Base-by-base conservation (phyloP, 2,888 invertebrate genomes). In the Agriopis marginaria region DNA sequence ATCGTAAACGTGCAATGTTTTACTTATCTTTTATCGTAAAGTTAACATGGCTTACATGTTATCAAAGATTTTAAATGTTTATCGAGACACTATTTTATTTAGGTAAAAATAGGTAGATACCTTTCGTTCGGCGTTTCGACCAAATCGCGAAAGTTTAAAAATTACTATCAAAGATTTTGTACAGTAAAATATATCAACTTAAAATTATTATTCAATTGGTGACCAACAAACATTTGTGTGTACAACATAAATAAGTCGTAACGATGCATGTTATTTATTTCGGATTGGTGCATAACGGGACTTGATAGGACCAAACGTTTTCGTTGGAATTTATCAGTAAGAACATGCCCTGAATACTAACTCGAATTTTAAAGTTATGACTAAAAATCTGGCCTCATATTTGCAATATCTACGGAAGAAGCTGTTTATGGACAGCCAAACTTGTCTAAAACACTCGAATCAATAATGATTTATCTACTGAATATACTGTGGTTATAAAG, bases 281-380 rank as follows among this genome's bases (percentile, higher is more conserved):
- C 81, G 85, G 85, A 84, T 87, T 79, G 81, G 82, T 85, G 85
- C 78, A 83, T 91, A 91, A 90, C 91, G 89, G 90, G 87, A 82
- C 76, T 75, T 78, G 79, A 83, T 45, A 60, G 64, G 17, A 65
- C 55, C 61, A 81, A 81, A 82, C 79, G 79, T 80, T 80, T 84
- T 83, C 85, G 82, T 84, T 82, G 83, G 85, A 84, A 85, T 84
- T 80, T 77, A 77, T 66, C 70, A 77, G 75, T 77, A n/a, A n/a
- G n/a, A n/a, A 62, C 79, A 75, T 81, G 77, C 76, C 76, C 77
- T 75, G 82, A 79, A 84, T 84, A 74, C 75, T 77, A 80, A 84
- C 67, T 76, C 70, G 64, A 72, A 71, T 70, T 66, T 71, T 79
- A 75, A 77, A 72, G 71, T 70, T 66, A 71, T 79, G 76, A 77